Conservation (phyloP, 2,113 vertebrate species). For the Lepus timidus region DNA sequence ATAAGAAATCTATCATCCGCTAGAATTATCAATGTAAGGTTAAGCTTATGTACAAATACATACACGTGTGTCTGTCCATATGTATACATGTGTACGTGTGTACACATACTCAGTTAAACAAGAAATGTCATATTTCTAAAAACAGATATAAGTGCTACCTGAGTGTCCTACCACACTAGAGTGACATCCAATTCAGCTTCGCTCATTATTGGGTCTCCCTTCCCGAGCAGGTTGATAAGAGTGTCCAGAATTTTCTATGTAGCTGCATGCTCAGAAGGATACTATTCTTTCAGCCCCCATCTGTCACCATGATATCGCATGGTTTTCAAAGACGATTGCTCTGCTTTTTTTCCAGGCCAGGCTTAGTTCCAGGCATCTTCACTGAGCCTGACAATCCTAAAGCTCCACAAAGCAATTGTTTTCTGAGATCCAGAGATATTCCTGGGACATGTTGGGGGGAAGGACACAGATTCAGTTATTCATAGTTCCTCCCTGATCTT, state of each 20-base stretch:
- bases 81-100: background rate
- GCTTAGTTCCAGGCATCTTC: background rate
- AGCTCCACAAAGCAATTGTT: background rate
- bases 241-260: background rate
- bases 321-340: background rate
- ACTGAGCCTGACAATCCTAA: background rate
- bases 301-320: background rate
- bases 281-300: background rate
- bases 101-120: background rate
- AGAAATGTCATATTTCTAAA: background rate
- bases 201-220: background rate
- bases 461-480: background rate
- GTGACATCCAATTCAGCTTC: background rate
- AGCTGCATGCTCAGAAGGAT: background rate
- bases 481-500: background rate
- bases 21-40: slow-evolving; percentile 41
- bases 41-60: background rate
- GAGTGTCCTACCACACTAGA: background rate
- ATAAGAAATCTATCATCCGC: slow-evolving; percentile 1
- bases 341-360: background rate
- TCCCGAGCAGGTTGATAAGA: background rate
- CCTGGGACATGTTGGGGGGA: background rate
- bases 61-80: background rate
- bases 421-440: background rate
- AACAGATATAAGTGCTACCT: background rate